Base-by-base conservation (phyloP, 1,140 invertebrate species). In the Ceratina calcarata region DNA sequence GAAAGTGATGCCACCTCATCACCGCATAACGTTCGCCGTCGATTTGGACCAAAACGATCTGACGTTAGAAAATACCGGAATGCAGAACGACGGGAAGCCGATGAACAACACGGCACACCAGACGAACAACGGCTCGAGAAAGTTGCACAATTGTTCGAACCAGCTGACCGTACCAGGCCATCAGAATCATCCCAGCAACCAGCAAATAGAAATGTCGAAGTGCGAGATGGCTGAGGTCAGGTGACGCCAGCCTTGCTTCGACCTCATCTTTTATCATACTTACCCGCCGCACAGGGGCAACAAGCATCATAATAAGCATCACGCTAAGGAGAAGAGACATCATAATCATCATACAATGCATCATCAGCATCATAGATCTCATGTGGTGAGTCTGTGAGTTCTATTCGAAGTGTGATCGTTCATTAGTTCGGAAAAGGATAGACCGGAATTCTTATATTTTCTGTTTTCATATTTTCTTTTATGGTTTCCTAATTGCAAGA, bases 231-330 rank as follows among this genome's bases (percentile, higher is more conserved):
- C 78, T 10, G 92, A 93, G 79, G 90, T 92, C 62, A 93, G 91
- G 92, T 93, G 92, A 93, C 92, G 91, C 91, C 92, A 93, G 72
- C 89, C 92, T 62, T 91, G 90, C 81, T 90, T 91, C 68, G 90
- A 91, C 60, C 89, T 92, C 67, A 91, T 92, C 80, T 89, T 93
- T 60, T 93, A 93, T 73, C 89, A 93, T 51, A 93, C 92, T 49
- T 93, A 93, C 71, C 92, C 92, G 22, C 92, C 92, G 2, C 91
- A 93, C 70, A 77, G 92, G 27, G 91, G 90, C 60, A 88, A 88
- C 78, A 92, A 92, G 78, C 91, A 92, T 53, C 91, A 92, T 55
- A 87, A 84, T 60, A 92, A 92, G 65, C 91, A 92, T 80, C 89
- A 91, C 45, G 74, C 88, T 55, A 92, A 91, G 75, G 92, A 93